phyloP scores from a whole-genome alignment of 53 echinoderm and acorn worm genomes.

The Temnopleurus reevesii region DNA sequence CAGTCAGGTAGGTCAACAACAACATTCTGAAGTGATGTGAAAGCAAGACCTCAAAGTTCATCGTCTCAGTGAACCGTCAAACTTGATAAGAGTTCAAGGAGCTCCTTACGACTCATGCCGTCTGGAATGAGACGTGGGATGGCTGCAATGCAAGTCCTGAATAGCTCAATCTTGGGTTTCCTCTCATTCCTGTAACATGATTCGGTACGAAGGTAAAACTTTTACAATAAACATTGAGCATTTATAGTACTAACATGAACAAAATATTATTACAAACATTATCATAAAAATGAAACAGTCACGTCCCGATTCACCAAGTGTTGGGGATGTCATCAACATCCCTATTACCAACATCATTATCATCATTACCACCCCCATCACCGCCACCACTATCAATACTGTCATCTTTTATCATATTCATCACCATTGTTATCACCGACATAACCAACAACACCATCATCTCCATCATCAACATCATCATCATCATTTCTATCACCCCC shows the following conservation, averaged over 20 bases:
- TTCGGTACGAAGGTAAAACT: not conserved
- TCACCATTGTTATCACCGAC: not conserved
- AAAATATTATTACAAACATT: too few relatives aligned
- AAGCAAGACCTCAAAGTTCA: slow-evolving; percentile 92
- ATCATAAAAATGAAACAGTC: too few relatives aligned
- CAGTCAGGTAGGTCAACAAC: slow-evolving; percentile 92
- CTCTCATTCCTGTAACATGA: slow-evolving; percentile 89
- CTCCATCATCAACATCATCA: slow-evolving; percentile 1
- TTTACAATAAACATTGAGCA: too few relatives aligned
- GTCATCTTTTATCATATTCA: not conserved
- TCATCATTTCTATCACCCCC: not conserved
- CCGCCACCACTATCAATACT: not conserved
- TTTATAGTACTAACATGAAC: too few relatives aligned
- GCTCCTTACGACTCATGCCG: slow-evolving; percentile 89
- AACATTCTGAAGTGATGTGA: slow-evolving; percentile 90
- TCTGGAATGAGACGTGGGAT: slow-evolving; percentile 96
- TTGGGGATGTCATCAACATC: not conserved
- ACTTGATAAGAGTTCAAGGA: slow-evolving; percentile 87
- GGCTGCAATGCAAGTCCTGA: slow-evolving; percentile 94
- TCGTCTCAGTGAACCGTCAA: slow-evolving; percentile 96
- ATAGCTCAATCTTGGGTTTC: slow-evolving; percentile 97
- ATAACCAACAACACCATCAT: not conserved
- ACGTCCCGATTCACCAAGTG: too few relatives aligned
- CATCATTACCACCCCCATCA: slow-evolving; percentile 45
- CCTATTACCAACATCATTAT: slow-evolving; percentile 27